Evolutionary conservation across 2,888 invertebrate genomes (phyloP), one percentile per base, ranked within the genome.

Genomic region (Apodemia mormo): DNA sequence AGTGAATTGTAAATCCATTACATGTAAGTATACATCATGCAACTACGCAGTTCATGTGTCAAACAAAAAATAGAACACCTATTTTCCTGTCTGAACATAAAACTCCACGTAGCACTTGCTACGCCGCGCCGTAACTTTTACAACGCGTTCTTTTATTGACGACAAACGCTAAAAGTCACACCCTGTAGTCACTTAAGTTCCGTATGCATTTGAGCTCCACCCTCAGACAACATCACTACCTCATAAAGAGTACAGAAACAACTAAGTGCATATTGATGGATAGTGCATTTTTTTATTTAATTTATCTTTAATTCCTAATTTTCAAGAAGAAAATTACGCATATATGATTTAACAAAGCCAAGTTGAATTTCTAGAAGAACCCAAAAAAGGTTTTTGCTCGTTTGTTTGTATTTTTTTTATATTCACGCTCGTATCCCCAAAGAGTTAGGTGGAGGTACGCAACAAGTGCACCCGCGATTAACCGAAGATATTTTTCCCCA

Each of bases 241-340:
- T 68, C 71, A 68, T 65, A 67, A 70, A 73, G 70, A 70, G 73
- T 71, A 83, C 82, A 85, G 83, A 80, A 81, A 79, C 81, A 80
- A 80, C 79, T 79, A 80, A 81, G 81, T 84, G 78, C 83, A 80
- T 82, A 84, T 80, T 82, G 83, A 85, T 81, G 76, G 73, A 72
- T 72, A 30, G 65, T 69, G 76, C 80, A 79, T 82, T 85, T 83
- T 84, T 81, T 76, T 73, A 74, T 79, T 81, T 78, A 82, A 81
- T 80, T 80, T 78, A 70, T 66, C 72, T 73, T 75, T 68, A 72
- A 67, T 72, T 70, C 68, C 68, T 65, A 67, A 64, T 69, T 70
- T 68, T 58, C n/a, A 52, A 61, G 68, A 67, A 67, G 7, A 40
- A 40, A 40, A 40, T 40, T 40, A 7, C 1, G 6, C 7, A 40